Base-by-base conservation (phyloP, 2,888 invertebrate species). In the Harpalus rubripes region DNA sequence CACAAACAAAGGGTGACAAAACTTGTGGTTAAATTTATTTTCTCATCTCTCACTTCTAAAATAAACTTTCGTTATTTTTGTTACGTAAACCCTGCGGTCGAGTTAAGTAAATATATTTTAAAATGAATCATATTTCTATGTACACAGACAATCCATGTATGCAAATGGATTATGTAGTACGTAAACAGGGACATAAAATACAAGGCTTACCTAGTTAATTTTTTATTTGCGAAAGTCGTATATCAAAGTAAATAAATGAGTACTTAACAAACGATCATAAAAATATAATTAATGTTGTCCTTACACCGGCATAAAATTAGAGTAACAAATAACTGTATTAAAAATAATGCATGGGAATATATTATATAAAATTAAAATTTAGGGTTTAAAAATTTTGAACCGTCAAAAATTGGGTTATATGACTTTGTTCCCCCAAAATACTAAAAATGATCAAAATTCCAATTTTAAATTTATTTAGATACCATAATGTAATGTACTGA, bases 81-180 rank as follows among this genome's bases (percentile, higher is more conserved):
- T 52, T 52, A 52, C 44, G 44, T 52, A 8, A 52, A 52, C 44
- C 12, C 6, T 52, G 44, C 44, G 44, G 44, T 52, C 8, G 10
- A 12, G 44, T 52, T 52, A 52, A 52, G 10, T 52, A 52, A 52
- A 52, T 52, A 52, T 12, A 52, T 52, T 52, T 52, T 52, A 52
- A 52, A 7, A 52, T 52, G 44, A 52, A 52, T 52, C 44, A 52
- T 52, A 52, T 52, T 52, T 52, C 44, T 52, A 52, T 52, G 44
- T 52, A 52, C 44, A 52, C 12, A 52, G 44, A 10, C 44, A 52
- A 52, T 52, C 44, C 12, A 12, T 12, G 12, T 52, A 52, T 52
- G 44, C 10, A 52, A 52, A 52, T 52, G 12, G 7, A 52, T 52
- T 52, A 52, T 52, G 0, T 52, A 52, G 10, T 52, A 52, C 12